Evolutionary conservation across 2,797 vertebrate species (phyloP), one percentile per base, ranked within the genome.

Genomic region (Galagoides demidoff): DNA sequence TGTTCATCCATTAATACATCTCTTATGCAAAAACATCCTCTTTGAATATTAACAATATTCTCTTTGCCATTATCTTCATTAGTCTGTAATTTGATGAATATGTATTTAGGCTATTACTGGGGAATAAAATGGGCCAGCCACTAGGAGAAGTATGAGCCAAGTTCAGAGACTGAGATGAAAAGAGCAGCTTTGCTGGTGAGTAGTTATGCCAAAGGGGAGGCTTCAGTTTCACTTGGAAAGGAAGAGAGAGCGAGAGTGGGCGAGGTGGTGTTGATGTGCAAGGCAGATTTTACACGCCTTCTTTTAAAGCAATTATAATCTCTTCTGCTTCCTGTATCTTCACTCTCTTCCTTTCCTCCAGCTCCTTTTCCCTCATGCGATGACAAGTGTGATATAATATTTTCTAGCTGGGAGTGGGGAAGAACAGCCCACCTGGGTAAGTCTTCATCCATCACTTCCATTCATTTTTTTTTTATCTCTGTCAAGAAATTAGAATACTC

Each of bases 161-260:
- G 20, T 43, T 95, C 55, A 89, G 10, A 92, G 66, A 57, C 3
- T 13, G 43, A 95, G 66, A 92, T 94, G 73, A 95, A 93, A 96
- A 86, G 64, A 84, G 82, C 1, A 37, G 43, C 5, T 39, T 77
- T 89, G 59, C 63, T 85, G 37, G 25, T 81, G 66, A 37, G 63
- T 55, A 86, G 7, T 16, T 81, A 12, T 61, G 84, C 59, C 94
- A 92, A 81, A 68, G 12, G 3, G 3, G 43, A 81, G 27, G 64
- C 19, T 94, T 70, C 63, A 34, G 64, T 92, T 97, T 97, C 89
- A 85, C n/a, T 66, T 86, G 63, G 39, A 92, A 79, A 96, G 83
- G 71, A 97, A 61, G 45, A 55, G 31, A 34, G 45, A 77, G 31
- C 85, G 90, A 82, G 73, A 52, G 49, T 49, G 13, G 92, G 73